These are phyloP conservation scores for Alloplasta piceator DNA, from an alignment of 2,888 invertebrate species.

Conservation along the genomic window DNA sequence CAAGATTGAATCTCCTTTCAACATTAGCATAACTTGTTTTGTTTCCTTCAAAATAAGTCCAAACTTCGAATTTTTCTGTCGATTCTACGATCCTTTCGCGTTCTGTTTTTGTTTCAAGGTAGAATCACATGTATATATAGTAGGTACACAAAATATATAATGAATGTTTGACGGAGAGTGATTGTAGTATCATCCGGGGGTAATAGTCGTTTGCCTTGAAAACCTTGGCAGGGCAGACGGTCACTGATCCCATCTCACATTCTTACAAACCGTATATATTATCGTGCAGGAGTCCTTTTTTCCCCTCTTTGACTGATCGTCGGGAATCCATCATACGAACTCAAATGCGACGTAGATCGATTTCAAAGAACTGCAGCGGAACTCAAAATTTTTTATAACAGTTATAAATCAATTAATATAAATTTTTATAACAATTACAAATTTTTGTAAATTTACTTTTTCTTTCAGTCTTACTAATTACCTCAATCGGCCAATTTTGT, in stretches of 20 bases:
- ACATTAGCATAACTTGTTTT: too few species aligned
- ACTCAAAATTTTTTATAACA: too few species aligned
- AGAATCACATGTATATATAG: neutral
- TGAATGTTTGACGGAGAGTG: conserved; percentile 33
- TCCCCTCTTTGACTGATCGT: conserved; percentile 36
- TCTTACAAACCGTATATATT: conserved; percentile 65
- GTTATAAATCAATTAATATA: too few species aligned
- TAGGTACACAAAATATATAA: conserved; percentile 29
- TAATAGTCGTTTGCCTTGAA: conserved; percentile 78
- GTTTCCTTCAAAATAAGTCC: too few species aligned
- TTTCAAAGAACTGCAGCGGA: neutral
- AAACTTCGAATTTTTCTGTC: too few species aligned
- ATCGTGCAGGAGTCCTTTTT: conserved; percentile 24
- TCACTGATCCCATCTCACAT: conserved; percentile 76
- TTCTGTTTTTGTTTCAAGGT: too few species aligned
- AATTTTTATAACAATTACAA: too few species aligned
- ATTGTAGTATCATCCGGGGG: conserved; percentile 39
- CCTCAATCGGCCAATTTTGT: too few species aligned
- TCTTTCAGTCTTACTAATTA: too few species aligned
- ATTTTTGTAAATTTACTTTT: too few species aligned
- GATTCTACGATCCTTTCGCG: too few species aligned
- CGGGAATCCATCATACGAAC: conserved; percentile 8
- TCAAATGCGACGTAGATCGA: neutral
- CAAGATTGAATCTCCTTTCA: too few species aligned
- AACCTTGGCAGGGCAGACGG: conserved; percentile 70